Conservation (phyloP, 2,888 invertebrate species). For the Zeuzera pyrina region DNA sequence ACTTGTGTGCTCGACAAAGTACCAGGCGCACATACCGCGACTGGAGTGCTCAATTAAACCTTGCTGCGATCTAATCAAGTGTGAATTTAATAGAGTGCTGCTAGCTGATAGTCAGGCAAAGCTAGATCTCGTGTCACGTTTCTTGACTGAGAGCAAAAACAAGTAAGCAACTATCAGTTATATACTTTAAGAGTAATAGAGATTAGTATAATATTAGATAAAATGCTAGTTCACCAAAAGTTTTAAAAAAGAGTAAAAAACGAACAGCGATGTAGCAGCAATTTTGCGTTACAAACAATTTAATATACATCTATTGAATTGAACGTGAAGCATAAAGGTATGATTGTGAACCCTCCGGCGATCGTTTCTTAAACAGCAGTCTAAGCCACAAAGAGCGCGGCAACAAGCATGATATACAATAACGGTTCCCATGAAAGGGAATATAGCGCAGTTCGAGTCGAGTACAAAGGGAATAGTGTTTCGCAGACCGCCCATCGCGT, state of each 20-base stretch:
- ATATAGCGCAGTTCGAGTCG: slow-evolving; percentile 32
- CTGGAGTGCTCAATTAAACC: slow-evolving; percentile 55
- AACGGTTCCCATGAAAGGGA: slow-evolving; percentile 50
- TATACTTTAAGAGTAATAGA: too few species aligned
- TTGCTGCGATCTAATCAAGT: slow-evolving; percentile 57
- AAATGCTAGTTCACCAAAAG: too few species aligned
- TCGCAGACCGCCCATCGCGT: slow-evolving; percentile 46
- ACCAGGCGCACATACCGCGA: slow-evolving; percentile 52
- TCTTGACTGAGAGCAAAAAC: too few species aligned
- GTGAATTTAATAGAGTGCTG: slow-evolving; percentile 59
- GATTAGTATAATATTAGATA: too few species aligned
- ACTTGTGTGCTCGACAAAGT: slow-evolving; percentile 15
- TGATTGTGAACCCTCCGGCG: slow-evolving; percentile 31
- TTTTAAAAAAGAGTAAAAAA: too few species aligned
- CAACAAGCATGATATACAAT: slow-evolving; percentile 46
- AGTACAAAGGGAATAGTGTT: slow-evolving; percentile 44
- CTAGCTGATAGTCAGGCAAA: slow-evolving; percentile 36
- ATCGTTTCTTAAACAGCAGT: slow-evolving; percentile 32
- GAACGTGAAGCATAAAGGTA: too few species aligned
- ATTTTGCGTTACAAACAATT: too few species aligned
- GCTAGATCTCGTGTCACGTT: slow-evolving; percentile 3
- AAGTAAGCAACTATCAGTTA: too few species aligned
- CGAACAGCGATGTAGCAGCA: too few species aligned
- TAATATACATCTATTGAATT: too few species aligned
- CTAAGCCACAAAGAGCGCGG: slow-evolving; percentile 33